These are phyloP conservation scores for Lithobates sylvaticus DNA, from an alignment of 2,797 vertebrate genomes.

Conservation along the genomic window DNA sequence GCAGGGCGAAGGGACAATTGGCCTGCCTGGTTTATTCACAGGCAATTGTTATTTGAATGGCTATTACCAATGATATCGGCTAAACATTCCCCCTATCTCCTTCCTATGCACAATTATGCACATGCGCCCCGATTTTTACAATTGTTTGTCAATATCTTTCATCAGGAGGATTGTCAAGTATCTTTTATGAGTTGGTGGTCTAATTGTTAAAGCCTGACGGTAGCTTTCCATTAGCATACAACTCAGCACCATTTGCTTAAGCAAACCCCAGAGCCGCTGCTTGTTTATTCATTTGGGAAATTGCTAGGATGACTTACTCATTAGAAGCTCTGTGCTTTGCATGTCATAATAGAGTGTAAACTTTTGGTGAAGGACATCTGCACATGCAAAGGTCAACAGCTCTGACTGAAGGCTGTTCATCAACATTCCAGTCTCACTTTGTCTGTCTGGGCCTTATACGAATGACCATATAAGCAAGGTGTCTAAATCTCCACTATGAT, in stretches of 20 bases:
- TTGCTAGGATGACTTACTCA: not conserved
- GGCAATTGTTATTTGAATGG: too few relatives aligned
- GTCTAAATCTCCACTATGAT: not conserved
- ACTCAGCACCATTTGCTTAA: not conserved
- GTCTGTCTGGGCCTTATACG: too few relatives aligned
- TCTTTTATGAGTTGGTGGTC: too few relatives aligned
- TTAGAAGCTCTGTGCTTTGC: not conserved
- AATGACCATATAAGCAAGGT: not conserved
- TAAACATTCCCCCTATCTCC: too few relatives aligned
- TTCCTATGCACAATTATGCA: too few relatives aligned
- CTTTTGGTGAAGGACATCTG: slow-evolving; percentile 32
- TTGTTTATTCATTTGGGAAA: slow-evolving; percentile 1
- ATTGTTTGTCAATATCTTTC: too few relatives aligned
- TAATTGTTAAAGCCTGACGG: too few relatives aligned
- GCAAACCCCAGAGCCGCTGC: not conserved
- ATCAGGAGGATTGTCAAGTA: too few relatives aligned
- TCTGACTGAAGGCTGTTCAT: slow-evolving; percentile 32
- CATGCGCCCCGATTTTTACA: too few relatives aligned
- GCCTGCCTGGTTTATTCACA: too few relatives aligned
- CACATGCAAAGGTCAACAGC: slow-evolving; percentile 30
- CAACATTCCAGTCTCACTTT: slow-evolving; percentile 45
- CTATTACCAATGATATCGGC: too few relatives aligned
- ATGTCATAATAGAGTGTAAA: not conserved
- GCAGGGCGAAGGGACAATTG: too few relatives aligned
- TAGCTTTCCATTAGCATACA: not conserved